A percentile compares a stretch with the other conserved stretches of the same genome.
These are phyloP conservation scores for Catharus ustulatus DNA, from an alignment of 2,797 vertebrate genomes.

Conservation along the genomic window DNA sequence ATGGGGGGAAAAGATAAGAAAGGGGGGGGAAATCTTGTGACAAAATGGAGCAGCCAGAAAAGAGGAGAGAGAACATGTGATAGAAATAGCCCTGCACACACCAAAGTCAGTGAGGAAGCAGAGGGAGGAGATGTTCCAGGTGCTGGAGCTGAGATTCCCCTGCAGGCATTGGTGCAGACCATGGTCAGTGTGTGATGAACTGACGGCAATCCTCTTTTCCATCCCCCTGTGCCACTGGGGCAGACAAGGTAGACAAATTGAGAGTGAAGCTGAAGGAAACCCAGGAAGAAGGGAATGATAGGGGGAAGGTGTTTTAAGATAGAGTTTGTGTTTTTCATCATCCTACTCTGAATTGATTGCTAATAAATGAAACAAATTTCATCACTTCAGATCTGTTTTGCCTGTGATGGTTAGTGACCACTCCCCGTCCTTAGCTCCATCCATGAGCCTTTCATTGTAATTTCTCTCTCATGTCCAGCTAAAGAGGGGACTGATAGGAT, in stretches of 20 bases:
- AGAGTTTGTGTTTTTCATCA: neutral
- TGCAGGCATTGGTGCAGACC: neutral
- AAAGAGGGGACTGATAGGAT: neutral
- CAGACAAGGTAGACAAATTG: neutral
- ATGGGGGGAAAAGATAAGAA: neutral
- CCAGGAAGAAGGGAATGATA: neutral
- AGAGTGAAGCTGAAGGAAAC: neutral
- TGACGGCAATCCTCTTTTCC: neutral
- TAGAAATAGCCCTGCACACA: neutral
- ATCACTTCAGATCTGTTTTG: neutral
- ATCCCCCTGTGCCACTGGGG: neutral
- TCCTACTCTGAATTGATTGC: neutral
- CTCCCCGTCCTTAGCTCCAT: neutral
- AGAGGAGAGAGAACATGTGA: neutral
- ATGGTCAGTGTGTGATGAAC: neutral
- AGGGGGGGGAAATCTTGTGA: fast-evolving
- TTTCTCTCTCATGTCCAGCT: neutral
- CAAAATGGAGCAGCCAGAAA: neutral
- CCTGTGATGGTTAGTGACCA: fast-evolving
- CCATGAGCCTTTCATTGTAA: neutral
- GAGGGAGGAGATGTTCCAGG: neutral
- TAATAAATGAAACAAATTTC: neutral
- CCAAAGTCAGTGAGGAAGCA: neutral
- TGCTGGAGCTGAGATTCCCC: neutral
- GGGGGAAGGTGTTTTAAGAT: neutral